Conservation (phyloP, 2,888 invertebrate species). For the Philereme transversata region DNA sequence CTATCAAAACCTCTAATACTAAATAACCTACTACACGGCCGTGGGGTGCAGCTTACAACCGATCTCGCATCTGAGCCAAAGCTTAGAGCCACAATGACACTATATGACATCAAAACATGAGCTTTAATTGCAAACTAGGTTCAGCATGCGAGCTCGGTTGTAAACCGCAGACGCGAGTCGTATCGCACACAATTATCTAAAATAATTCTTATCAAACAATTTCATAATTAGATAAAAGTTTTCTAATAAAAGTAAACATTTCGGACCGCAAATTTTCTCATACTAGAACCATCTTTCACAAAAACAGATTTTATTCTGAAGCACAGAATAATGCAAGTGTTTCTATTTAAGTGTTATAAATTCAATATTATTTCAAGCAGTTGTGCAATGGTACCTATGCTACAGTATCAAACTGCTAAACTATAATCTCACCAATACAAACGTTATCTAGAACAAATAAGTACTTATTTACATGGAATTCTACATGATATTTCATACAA, state of each 20-base stretch:
- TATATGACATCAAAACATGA: too few species aligned
- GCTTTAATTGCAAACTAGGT: too few species aligned
- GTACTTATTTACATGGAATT: conserved; percentile 27
- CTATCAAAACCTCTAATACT: conserved; percentile 48
- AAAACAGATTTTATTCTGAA: too few species aligned
- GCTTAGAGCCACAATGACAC: too few species aligned
- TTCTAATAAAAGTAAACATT: neutral
- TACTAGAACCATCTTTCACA: neutral
- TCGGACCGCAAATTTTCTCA: neutral
- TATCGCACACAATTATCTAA: neutral
- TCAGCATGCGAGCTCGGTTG: too few species aligned
- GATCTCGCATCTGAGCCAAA: too few species aligned
- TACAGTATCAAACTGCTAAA: conserved; percentile 17
- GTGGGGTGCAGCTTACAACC: too few species aligned
- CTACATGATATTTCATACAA: conserved; percentile 19
- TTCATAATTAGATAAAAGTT: neutral
- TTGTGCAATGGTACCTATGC: too few species aligned
- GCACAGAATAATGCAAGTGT: neutral
- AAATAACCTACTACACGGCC: neutral
- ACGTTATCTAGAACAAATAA: conserved; percentile 30
- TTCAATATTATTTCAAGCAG: too few species aligned
- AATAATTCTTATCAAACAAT: neutral
- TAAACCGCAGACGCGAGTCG: too few species aligned
- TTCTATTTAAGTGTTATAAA: too few species aligned
- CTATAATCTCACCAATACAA: conserved; percentile 32